These are phyloP conservation scores for Callyntrura guangdongensis DNA, from an alignment of 2,888 invertebrate genomes.

Conservation along the genomic window DNA sequence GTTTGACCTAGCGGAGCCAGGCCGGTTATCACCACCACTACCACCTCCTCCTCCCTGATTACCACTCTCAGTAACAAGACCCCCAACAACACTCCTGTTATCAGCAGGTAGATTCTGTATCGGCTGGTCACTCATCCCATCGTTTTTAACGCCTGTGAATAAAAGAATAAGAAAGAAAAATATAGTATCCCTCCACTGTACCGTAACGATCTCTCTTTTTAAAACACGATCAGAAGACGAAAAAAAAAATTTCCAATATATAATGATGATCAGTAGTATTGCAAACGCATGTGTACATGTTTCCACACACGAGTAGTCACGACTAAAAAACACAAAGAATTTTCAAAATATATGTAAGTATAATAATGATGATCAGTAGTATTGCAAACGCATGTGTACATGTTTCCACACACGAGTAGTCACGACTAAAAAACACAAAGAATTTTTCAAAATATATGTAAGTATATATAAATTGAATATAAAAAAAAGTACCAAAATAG, in stretches of 20 bases:
- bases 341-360: not conserved
- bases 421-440: constrained; percentile 27
- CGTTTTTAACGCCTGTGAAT: constrained; percentile 83
- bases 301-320: constrained; percentile 19
- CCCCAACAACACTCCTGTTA: constrained; percentile 53
- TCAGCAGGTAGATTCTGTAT: constrained; percentile 64
- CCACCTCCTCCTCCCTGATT: not conserved
- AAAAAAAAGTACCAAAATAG: constrained; percentile 43
- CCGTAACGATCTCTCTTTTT: constrained; percentile 27
- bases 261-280: too few species aligned
- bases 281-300: not conserved
- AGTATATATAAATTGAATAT: too few species aligned
- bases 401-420: constrained; percentile 12
- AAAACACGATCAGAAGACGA: not conserved
- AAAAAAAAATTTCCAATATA: not conserved
- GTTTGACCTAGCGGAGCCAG: constrained; percentile 81
- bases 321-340: constrained; percentile 3
- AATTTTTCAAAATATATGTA: not conserved
- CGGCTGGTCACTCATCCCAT: constrained; percentile 83
- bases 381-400: not conserved
- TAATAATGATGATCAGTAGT: too few species aligned
- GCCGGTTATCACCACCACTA: constrained; percentile 62
- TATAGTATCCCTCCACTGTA: not conserved
- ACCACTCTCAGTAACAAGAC: constrained; percentile 49
- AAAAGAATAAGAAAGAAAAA: constrained; percentile 32